Conservation (phyloP, 2,888 invertebrate species). For the Itoplectis maculator region DNA sequence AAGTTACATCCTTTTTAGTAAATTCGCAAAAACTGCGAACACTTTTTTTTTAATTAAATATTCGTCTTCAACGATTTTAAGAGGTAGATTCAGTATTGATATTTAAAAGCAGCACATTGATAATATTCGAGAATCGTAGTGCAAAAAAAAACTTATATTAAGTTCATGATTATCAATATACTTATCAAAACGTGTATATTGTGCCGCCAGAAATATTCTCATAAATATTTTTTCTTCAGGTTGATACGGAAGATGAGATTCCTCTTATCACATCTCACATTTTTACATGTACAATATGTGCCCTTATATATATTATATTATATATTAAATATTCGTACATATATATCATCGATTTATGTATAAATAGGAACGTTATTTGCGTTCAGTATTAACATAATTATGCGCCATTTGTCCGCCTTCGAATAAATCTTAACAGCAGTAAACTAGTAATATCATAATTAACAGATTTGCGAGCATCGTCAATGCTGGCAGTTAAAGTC, state of each 20-base stretch:
- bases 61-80: too few relatives aligned
- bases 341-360: conserved; percentile 20
- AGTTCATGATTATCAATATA: conserved; percentile 30
- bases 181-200: conserved; percentile 46
- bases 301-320: neutral
- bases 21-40: too few relatives aligned
- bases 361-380: conserved; percentile 35
- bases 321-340: neutral
- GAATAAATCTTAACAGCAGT: conserved; percentile 34
- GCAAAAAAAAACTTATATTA: conserved; percentile 1
- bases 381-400: conserved; percentile 40
- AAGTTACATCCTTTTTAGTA: too few relatives aligned
- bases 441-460: conserved; percentile 58
- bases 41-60: too few relatives aligned
- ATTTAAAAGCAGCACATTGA: neutral
- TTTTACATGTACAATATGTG: conserved; percentile 19
- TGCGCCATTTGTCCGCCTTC: conserved; percentile 5
- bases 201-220: conserved; percentile 16
- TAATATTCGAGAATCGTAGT: neutral
- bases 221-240: conserved; percentile 27
- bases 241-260: conserved; percentile 18
- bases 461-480: conserved; percentile 30
- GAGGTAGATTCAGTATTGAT: conserved; percentile 26
- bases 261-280: conserved; percentile 10
- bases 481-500: neutral